Evolutionary conservation across 2,113 vertebrate species (phyloP), one percentile per base, ranked within the genome.

Genomic region (Rutilus rutilus): DNA sequence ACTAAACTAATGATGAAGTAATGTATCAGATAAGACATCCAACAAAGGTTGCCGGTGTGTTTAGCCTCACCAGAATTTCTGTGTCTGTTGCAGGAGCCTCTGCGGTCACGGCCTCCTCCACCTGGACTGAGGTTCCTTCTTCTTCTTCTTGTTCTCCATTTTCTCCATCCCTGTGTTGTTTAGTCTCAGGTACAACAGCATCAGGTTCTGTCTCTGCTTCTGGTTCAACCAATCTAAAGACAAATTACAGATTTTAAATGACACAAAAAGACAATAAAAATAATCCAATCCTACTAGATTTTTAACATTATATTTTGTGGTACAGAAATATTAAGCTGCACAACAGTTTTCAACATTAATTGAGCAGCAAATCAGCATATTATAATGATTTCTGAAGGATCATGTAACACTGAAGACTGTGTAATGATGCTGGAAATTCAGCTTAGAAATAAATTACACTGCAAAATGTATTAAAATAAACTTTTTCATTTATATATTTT

Each of bases 141-240:
- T 45, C 19, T n/a, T 23, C 60, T 39, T 74, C 23, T n/a, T 78
- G 79, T 25, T 30, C 86, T 50, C 47, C 57, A 25, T 19, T 36
- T 21, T 81, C 79, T 77, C 60, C 71, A 23, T 60, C 79, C 60
- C 30, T 83, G 3, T 82, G 78, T 47, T 45, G 33, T 77, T 47
- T 85, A 25, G 73, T 12, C 42, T 85, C 92, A 71, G 89, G 91
- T 19, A 90, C 87, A 79, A 89, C 87, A 62, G 84, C 83, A 79
- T 88, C 85, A 82, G 93, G 90, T 45, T 67, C 74, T 11, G 57
- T 30, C 23, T 87, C 86, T 2, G 60, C 65, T 83, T 84, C 45
- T 57, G 47, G 47, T 74, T 71, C 23, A 12, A 21, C 33, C 33
- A 42, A 57, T 83, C 82, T 83, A 6, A 57, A 57, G 33, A 23